phyloP scores from a whole-genome alignment of 2,888 invertebrate species.

The Odontothrips loti region DNA sequence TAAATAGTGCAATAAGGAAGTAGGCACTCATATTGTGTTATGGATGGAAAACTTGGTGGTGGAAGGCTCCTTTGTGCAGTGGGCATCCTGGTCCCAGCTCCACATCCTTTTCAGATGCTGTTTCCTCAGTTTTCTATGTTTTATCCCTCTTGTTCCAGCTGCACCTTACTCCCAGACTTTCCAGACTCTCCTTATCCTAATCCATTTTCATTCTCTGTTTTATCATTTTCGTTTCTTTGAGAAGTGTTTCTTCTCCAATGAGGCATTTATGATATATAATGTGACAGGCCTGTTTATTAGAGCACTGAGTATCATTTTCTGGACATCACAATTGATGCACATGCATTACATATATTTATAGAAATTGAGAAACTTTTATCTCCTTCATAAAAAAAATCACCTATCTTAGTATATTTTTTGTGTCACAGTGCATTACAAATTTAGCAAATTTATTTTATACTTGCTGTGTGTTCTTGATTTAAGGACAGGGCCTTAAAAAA shows the following conservation, averaged over 20 bases:
- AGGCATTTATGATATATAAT: not conserved
- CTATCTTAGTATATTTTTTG: too few relatives aligned
- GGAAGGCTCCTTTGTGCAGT: not conserved
- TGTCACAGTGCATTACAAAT: not conserved
- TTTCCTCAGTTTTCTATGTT: slow-evolving; percentile 1
- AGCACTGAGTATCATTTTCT: too few relatives aligned
- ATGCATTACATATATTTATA: too few relatives aligned
- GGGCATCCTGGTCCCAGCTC: slow-evolving; percentile 13
- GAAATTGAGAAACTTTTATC: too few relatives aligned
- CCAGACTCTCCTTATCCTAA: slow-evolving; percentile 9
- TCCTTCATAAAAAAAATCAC: too few relatives aligned
- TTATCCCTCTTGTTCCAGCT: slow-evolving; percentile 12
- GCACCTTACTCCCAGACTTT: not conserved
- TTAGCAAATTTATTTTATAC: not conserved
- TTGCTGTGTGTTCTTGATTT: not conserved
- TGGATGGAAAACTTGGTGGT: not conserved
- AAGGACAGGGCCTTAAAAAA: not conserved
- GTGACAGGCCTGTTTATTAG: too few relatives aligned
- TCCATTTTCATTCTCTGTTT: not conserved
- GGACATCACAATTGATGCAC: too few relatives aligned
- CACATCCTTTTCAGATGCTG: not conserved
- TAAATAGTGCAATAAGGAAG: not conserved
- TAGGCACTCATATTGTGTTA: not conserved
- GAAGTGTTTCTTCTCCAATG: slow-evolving; percentile 1
- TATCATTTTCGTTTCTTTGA: not conserved